Base-by-base conservation (phyloP, 2,888 invertebrate genomes). In the Entomobrya proxima region DNA sequence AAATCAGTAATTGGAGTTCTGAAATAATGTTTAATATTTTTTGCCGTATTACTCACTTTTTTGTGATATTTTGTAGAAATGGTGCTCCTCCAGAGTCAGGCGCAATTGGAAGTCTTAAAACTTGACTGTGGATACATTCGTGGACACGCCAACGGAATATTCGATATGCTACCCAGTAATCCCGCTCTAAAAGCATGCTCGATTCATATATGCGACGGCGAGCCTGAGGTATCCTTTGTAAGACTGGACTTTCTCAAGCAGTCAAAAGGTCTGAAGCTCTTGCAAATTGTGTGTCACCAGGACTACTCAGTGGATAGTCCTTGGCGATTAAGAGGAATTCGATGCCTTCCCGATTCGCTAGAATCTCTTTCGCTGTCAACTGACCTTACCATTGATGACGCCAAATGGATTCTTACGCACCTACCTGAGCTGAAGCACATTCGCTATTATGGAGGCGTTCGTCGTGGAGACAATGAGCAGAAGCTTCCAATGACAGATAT, bases 11-110 rank as follows among this genome's bases (percentile, higher is more conserved):
- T n/a, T n/a, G n/a, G n/a, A n/a, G n/a, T n/a, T n/a, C n/a, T n/a
- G n/a, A n/a, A n/a, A n/a, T n/a, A n/a, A n/a, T n/a, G n/a, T n/a
- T n/a, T n/a, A n/a, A n/a, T n/a, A n/a, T n/a, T n/a, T n/a, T n/a
- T n/a, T n/a, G n/a, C n/a, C n/a, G n/a, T n/a, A n/a, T n/a, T n/a
- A n/a, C n/a, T n/a, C n/a, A n/a, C n/a, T n/a, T n/a, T n/a, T n/a
- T n/a, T n/a, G n/a, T n/a, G n/a, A n/a, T n/a, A n/a, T n/a, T 4
- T 64, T 64, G 32, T 18, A 64, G 67, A 67, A 24, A 67, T 67
- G 11, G 1, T 21, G 40, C 40, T 67, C 2, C 35, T 67, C 3
- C 5, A 7, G 13, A 40, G 37, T 18, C 67, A 67, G 13, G 40
- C n/a, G 11, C 67, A 21, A 2, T 40, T 67, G 35, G 21, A 67